Evolutionary conservation across 1,140 invertebrate genomes (phyloP).

Genomic region (Pachyrhynchus sulphureomaculatus): DNA sequence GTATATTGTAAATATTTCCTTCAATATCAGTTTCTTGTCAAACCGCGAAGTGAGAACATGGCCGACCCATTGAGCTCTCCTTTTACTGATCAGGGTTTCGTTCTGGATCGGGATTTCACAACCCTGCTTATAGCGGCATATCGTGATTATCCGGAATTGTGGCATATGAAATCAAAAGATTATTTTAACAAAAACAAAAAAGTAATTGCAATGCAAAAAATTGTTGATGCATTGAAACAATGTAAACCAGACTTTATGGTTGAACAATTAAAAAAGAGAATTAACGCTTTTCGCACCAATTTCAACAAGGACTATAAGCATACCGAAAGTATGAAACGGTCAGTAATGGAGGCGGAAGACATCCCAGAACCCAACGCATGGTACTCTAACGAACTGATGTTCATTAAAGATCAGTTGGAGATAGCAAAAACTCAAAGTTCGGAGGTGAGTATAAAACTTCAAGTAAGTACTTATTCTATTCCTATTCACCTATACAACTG

Average conservation of each 20-base stretch:
- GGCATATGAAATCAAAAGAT: too few relatives aligned
- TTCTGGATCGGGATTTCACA: too few relatives aligned
- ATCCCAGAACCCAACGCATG: not conserved
- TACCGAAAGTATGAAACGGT: not conserved
- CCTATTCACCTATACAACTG: too few relatives aligned
- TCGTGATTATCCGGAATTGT: too few relatives aligned
- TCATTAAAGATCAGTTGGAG: not conserved
- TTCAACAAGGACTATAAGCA: not conserved
- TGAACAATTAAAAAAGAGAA: not conserved
- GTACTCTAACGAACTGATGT: not conserved
- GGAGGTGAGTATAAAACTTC: not conserved
- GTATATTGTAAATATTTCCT: too few relatives aligned
- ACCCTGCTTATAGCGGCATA: too few relatives aligned
- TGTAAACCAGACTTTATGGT: not conserved
- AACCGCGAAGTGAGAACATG: too few relatives aligned
- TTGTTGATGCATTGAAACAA: not conserved
- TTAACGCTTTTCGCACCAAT: not conserved
- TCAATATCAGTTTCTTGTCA: too few relatives aligned
- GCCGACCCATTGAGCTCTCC: too few relatives aligned
- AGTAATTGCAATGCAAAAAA: not conserved
- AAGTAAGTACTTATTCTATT: too few relatives aligned
- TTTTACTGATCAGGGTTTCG: too few relatives aligned
- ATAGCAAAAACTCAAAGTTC: not conserved
- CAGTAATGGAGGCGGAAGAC: not conserved
- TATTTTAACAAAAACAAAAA: too few relatives aligned